Base-by-base conservation (phyloP, 2,797 vertebrate genomes). In the Fundulus diaphanus region DNA sequence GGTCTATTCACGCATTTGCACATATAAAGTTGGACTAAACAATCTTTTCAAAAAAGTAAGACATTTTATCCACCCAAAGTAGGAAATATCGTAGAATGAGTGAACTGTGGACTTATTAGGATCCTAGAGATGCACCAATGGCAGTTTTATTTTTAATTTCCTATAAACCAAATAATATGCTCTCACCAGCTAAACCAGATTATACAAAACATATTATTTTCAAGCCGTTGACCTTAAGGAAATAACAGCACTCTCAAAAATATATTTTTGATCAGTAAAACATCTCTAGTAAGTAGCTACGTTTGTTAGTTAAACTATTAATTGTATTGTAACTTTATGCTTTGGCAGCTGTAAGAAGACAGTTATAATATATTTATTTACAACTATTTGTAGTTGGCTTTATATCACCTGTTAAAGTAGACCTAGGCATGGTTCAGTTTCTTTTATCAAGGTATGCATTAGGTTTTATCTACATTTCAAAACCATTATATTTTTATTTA, bases 1-100 rank as follows among this genome's bases (percentile, higher is more conserved):
- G 71, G 82, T 80, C 59, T 74, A 77, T 76, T 83, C 74, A 79
- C n/a, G 52, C 51, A 70, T 59, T 52, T 20, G 12, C 68, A 74
- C 73, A 73, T 71, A 18, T 5, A 7, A 68, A 68, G 3, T 33
- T 67, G 8, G 72, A 70, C 20, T 63, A 29, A 69, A 13, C 35
- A 44, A 65, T 57, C 24, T 31, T 5, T 13, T 46, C 49, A 54
- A 29, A 70, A 48, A n/a, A 3, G 35, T 33, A 6, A 15, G 24
- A 40, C n/a, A 42, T 59, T 18, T 16, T 9, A 20, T 59, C 3
- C 16, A 15, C 24, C 9, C 20, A 13, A 66, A 42, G 22, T 1
- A 44, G 13, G 15, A 42, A 65, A 66, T 42, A n/a, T 52, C 6
- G 27, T 27, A 37, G 12, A 66, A 42, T n/a, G 22, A 66, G 63